phyloP scores from a whole-genome alignment of 2,888 invertebrate species.

The Folsomia candida region DNA sequence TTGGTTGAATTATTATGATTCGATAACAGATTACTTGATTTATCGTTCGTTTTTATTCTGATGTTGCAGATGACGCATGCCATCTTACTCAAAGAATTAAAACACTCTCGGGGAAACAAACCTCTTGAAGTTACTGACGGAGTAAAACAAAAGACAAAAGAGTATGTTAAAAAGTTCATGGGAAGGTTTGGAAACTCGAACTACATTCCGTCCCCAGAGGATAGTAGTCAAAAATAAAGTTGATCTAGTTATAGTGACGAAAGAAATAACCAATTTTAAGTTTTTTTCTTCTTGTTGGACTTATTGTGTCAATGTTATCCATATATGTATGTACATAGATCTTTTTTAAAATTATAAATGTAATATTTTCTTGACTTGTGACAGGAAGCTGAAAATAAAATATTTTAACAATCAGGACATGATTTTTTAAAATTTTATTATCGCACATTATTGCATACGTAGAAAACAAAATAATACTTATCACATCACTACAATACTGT shows the following conservation, averaged over 20 bases:
- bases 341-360: too few species aligned
- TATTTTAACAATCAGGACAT: too few species aligned
- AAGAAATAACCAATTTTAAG: background rate
- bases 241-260: background rate
- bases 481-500: too few species aligned
- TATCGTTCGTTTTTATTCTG: conserved; percentile 31
- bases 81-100: conserved; percentile 90
- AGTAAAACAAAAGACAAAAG: conserved; percentile 90
- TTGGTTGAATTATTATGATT: conserved; percentile 54
- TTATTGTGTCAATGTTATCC: too few species aligned
- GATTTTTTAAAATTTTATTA: too few species aligned
- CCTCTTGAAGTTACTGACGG: conserved; percentile 84
- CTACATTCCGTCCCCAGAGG: conserved; percentile 68
- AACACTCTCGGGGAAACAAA: conserved; percentile 81
- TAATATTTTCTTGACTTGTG: too few species aligned
- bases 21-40: conserved; percentile 7
- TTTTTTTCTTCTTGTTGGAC: too few species aligned
- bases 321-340: too few species aligned
- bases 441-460: too few species aligned
- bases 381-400: too few species aligned
- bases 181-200: conserved; percentile 77
- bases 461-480: too few species aligned
- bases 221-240: background rate
- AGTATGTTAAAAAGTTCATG: conserved; percentile 95
- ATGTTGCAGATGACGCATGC: conserved; percentile 82